These are phyloP conservation scores for Scaptomyza montana DNA, from an alignment of 1,140 invertebrate species.

Conservation along the genomic window DNA sequence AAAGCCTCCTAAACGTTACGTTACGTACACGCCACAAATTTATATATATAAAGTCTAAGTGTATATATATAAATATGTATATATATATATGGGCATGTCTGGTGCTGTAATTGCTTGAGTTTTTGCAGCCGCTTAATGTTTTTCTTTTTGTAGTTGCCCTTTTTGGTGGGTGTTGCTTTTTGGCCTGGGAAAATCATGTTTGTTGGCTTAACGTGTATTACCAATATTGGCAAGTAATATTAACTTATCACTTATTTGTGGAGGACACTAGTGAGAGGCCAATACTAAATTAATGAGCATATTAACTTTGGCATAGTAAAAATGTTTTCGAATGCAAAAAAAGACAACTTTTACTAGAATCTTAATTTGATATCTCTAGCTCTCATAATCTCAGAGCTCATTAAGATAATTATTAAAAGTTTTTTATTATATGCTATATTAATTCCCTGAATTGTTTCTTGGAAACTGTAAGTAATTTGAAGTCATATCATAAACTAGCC, in stretches of 20 bases:
- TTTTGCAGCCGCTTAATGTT: slow-evolving; percentile 29
- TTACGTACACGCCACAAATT: background rate
- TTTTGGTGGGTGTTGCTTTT: slow-evolving; percentile 45
- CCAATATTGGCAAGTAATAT: background rate
- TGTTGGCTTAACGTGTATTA: slow-evolving; percentile 5
- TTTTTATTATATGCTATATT: too few species aligned
- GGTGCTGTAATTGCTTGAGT: slow-evolving; percentile 41
- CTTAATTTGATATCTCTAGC: too few species aligned
- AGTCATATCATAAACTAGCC: too few species aligned
- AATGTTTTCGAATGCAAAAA: too few species aligned
- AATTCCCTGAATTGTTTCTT: too few species aligned
- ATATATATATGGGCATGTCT: slow-evolving; percentile 48
- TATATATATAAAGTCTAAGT: slow-evolving; percentile 3
- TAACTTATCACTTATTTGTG: background rate
- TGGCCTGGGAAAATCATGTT: slow-evolving; percentile 35
- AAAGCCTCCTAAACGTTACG: slow-evolving; percentile 29
- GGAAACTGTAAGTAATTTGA: too few species aligned
- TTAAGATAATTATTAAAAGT: too few species aligned
- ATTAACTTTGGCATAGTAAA: too few species aligned
- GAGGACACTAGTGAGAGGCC: too few species aligned
- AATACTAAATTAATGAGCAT: too few species aligned
- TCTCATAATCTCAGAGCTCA: too few species aligned
- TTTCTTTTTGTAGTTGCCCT: slow-evolving; percentile 17
- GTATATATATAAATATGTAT: slow-evolving; percentile 6
- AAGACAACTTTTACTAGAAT: too few species aligned